A percentile compares a stretch with the other conserved stretches of the same genome.
Conservation (phyloP, 1,140 invertebrate species). For the Ceratina australensis region DNA sequence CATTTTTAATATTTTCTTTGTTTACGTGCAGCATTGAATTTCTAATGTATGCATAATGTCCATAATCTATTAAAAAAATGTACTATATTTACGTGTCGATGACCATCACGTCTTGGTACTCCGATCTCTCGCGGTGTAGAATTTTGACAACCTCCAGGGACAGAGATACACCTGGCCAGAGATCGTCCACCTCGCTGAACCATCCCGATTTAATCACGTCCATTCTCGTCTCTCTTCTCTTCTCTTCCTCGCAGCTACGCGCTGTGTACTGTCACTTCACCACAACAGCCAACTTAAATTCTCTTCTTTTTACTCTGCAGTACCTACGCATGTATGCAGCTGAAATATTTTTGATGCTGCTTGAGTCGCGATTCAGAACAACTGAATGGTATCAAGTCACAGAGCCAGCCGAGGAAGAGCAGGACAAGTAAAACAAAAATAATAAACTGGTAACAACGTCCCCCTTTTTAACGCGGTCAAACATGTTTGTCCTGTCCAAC, state of each 20-base stretch:
- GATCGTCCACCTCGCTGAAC: conserved; percentile 92
- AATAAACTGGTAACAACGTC: neutral
- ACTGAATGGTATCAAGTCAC: conserved; percentile 24
- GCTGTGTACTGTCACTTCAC: no score
- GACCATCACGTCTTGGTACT: conserved; percentile 94
- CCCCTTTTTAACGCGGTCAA: conserved; percentile 49
- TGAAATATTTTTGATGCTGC: neutral
- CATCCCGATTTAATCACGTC: conserved; percentile 88
- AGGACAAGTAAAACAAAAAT: conserved; percentile 43
- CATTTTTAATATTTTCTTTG: no score
- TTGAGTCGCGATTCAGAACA: conserved; percentile 7
- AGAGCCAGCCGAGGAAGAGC: neutral
- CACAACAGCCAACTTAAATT: no score
- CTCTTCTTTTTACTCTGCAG: no score
- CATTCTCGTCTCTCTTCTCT: conserved; percentile 75
- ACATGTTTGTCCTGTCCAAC: conserved; percentile 42
- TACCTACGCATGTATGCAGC: no score
- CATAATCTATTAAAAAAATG: neutral
- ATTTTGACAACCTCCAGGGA: conserved; percentile 93
- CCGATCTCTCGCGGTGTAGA: conserved; percentile 89
- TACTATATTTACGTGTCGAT: conserved; percentile 90
- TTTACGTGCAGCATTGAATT: neutral
- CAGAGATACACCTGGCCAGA: conserved; percentile 96
- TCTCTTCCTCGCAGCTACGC: no score
- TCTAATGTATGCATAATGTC: neutral